Evolutionary conservation across 2,797 vertebrate species (phyloP).

Genomic region (Coluber constrictor): DNA sequence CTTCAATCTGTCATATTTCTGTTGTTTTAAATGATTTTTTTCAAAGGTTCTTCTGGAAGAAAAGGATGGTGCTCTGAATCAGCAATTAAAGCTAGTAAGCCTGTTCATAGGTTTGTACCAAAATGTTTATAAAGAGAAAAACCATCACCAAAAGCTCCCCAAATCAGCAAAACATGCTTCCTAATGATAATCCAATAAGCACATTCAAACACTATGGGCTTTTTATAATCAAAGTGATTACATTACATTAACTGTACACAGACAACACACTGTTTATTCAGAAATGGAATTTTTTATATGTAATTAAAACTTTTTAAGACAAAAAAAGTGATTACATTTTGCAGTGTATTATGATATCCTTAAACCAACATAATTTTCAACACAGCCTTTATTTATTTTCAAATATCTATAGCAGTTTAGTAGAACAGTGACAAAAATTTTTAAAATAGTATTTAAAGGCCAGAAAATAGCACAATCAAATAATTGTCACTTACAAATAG

Average conservation of each 20-base stretch:
- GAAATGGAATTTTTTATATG: no score
- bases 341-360: background rate
- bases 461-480: background rate
- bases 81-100: conserved; percentile 25
- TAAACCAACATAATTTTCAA: background rate
- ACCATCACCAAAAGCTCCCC: conserved; percentile 28
- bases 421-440: background rate
- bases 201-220: background rate
- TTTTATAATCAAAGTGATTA: background rate
- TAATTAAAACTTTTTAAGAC: no score
- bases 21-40: background rate
- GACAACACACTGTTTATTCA: no score
- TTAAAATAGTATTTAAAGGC: background rate
- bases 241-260: no score
- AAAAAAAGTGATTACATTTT: background rate
- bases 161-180: background rate
- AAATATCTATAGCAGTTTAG: background rate
- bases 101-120: conserved; percentile 14
- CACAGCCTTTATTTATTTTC: background rate
- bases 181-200: background rate
- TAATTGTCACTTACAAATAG: background rate
- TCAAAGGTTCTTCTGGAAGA: conserved; percentile 45
- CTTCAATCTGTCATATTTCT: background rate
- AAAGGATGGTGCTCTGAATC: conserved; percentile 63
- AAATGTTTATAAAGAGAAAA: conserved; percentile 20